Percentiles rank a stretch among this genome's conserved stretches.
phyloP scores from a whole-genome alignment of 1,140 invertebrate species.

The Maconellicoccus hirsutus region DNA sequence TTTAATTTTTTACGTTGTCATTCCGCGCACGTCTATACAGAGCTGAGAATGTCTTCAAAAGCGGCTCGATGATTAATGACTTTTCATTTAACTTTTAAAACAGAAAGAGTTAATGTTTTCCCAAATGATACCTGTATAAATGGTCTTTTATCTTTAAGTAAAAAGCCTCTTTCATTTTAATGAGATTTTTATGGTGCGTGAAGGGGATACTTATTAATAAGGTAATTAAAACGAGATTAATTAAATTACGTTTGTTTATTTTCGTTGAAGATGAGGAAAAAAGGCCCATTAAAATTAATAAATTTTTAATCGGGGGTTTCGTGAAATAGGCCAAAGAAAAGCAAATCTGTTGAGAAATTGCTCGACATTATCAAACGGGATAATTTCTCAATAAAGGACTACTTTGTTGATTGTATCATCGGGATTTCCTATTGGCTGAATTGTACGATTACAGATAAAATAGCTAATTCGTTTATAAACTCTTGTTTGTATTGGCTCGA shows the following conservation, averaged over 20 bases:
- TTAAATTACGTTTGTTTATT: not conserved
- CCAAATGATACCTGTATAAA: not conserved
- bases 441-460: no score
- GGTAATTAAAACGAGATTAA: not conserved
- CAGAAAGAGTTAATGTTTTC: not conserved
- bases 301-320: no score
- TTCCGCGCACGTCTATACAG: not conserved
- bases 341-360: no score
- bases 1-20: not conserved
- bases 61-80: not conserved
- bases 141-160: not conserved
- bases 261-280: no score
- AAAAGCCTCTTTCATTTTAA: not conserved
- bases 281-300: no score
- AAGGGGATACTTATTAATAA: conserved; percentile 5
- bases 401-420: no score
- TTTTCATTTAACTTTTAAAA: conserved; percentile 10
- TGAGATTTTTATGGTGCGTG: not conserved
- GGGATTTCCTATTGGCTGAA: no score
- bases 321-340: no score
- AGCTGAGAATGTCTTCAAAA: not conserved
- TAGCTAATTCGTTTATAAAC: no score
- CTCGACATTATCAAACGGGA: no score
- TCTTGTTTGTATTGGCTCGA: no score
- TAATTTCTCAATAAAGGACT: no score